These are phyloP conservation scores for Petroica traversi DNA, from an alignment of 2,113 vertebrate genomes.

Conservation along the genomic window DNA sequence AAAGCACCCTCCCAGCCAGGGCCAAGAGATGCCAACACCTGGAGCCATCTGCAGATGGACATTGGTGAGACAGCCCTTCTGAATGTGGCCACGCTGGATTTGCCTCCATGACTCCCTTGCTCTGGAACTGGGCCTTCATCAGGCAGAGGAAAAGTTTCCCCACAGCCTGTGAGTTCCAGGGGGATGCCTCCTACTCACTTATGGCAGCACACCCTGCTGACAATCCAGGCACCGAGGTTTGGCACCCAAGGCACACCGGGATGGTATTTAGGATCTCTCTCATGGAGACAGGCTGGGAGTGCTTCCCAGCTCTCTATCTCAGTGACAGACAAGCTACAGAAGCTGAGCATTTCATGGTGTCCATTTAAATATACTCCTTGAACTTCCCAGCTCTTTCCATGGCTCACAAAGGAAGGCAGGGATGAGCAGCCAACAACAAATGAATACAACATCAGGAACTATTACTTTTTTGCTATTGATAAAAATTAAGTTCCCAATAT, in stretches of 20 bases:
- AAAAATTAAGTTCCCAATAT: background rate
- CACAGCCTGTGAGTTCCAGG: background rate
- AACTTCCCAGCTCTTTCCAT: background rate
- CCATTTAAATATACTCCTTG: background rate
- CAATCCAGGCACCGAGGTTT: background rate
- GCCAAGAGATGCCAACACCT: background rate
- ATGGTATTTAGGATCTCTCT: background rate
- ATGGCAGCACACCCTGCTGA: background rate
- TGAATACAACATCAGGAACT: background rate
- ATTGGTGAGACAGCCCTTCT: background rate
- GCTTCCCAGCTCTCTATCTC: background rate
- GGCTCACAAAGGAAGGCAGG: background rate
- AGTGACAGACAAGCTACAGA: background rate
- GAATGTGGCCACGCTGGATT: fast-evolving
- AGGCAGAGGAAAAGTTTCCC: background rate
- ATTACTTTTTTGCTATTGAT: background rate
- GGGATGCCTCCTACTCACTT: background rate
- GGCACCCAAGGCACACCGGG: background rate
- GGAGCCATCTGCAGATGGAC: background rate
- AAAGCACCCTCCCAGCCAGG: background rate
- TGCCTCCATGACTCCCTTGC: background rate
- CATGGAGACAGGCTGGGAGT: background rate
- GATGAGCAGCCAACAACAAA: background rate
- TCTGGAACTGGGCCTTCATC: background rate
- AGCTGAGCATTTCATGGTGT: background rate